Base-by-base conservation (phyloP, 1,140 invertebrate genomes). In the Sarcophaga peregrina region DNA sequence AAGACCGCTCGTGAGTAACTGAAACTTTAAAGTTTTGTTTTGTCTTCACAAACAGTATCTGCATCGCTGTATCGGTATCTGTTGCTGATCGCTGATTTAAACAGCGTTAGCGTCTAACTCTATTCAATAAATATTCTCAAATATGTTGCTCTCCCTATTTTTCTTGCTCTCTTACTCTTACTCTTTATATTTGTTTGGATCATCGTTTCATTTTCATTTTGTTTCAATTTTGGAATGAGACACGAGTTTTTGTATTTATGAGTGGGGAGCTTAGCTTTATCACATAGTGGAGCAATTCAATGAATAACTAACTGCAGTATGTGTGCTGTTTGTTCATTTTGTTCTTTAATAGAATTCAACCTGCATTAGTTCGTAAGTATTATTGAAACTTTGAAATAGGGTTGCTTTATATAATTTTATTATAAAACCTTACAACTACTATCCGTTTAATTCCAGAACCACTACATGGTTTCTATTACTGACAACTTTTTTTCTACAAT, bases 1-100 rank as follows among this genome's bases (percentile, higher is more conserved):
- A 78, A 78, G 75, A 78, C 75, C 75, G 75, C 75, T 78, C 75
- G 75, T 78, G 47, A 78, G 75, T 78, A 78, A 78, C 75, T 78
- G 47, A 78, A 52, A 25, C 11, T 50, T 45, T 50, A 50, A 50
- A 52, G n/a, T 37, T 37, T 25, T 78, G 45, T 76, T 17, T 50
- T 48, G 47, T 17, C 20, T 76, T n/a, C 20, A 20, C 10, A 68
- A 20, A 25, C 20, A 25, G 11, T 58, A 15, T 37, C 13, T 58
- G 11, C 13, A n/a, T n/a, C 15, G 54, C 54, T n/a, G 5, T 13
- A 4, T 58, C 25, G 10, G 54, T 58, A 58, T 58, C 54, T 58
- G 54, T 58, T 15, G 17, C 17, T n/a, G 20, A 20, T 68, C n/a
- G 62, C 62, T 68, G 62, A 8, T 62, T n/a, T 37, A 15, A 15